Evolutionary conservation across 2,113 vertebrate genomes (phyloP).

Genomic region (Calcarius ornatus): DNA sequence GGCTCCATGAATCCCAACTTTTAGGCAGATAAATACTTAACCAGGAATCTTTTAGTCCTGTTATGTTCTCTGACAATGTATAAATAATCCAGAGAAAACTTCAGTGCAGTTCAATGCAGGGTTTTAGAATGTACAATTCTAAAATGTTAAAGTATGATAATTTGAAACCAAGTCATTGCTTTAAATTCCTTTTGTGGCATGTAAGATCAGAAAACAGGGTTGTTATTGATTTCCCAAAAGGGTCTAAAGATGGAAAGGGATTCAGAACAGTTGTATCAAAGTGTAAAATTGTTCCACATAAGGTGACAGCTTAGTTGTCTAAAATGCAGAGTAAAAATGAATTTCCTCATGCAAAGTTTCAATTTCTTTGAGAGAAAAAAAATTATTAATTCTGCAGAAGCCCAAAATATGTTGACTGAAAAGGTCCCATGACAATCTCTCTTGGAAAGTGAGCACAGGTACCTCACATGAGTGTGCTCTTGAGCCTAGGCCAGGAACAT

Average conservation of each 20-base stretch:
- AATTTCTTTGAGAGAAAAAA: background rate
- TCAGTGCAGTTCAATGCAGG: background rate
- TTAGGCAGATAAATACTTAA: background rate
- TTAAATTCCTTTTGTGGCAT: background rate
- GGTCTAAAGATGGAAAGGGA: background rate
- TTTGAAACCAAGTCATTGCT: background rate
- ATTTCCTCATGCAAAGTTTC: background rate
- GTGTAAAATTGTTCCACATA: background rate
- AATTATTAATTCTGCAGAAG: background rate
- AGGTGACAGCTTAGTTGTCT: background rate
- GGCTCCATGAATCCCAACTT: background rate
- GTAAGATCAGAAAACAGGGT: background rate
- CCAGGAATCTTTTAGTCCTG: background rate
- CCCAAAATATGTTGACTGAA: background rate
- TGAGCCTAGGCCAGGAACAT: background rate
- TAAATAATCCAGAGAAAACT: background rate
- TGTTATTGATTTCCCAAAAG: background rate
- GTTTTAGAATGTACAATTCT: background rate
- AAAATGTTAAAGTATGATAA: background rate
- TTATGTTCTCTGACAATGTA: background rate
- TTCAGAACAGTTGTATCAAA: background rate
- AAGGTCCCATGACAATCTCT: background rate
- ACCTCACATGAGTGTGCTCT: background rate
- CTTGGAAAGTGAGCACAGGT: background rate
- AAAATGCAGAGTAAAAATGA: background rate